These are phyloP conservation scores for Mesaphorura yosii DNA, from an alignment of 1,140 invertebrate genomes.

Conservation along the genomic window DNA sequence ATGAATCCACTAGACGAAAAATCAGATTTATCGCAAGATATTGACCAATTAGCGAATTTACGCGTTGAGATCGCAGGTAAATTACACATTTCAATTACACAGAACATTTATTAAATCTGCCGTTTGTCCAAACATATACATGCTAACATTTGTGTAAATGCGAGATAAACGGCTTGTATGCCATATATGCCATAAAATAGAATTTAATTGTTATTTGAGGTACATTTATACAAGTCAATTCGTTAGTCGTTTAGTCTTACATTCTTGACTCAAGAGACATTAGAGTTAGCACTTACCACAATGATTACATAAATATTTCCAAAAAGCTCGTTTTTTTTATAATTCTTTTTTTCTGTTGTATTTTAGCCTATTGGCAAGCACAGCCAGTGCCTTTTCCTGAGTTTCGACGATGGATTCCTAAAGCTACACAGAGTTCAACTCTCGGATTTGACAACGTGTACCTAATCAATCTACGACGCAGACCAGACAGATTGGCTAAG, in stretches of 20 bases:
- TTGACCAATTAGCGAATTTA: slow-evolving; percentile 61
- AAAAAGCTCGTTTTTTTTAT: not conserved
- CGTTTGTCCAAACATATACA: no score
- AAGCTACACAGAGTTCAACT: slow-evolving; percentile 40
- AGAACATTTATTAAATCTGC: not conserved
- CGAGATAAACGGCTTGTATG: no score
- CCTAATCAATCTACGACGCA: slow-evolving; percentile 78
- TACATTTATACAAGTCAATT: no score
- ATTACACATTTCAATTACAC: slow-evolving; percentile 2
- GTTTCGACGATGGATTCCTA: slow-evolving; percentile 41
- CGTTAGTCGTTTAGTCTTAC: no score
- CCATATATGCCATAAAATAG: no score
- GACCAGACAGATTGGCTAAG: slow-evolving; percentile 60
- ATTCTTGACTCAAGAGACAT: no score
- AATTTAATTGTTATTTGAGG: no score
- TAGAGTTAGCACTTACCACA: no score
- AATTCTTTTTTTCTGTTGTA: not conserved
- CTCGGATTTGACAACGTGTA: slow-evolving; percentile 67
- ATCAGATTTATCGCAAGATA: slow-evolving; percentile 52
- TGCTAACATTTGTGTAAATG: no score
- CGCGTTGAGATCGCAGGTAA: slow-evolving; percentile 60
- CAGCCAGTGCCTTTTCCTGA: slow-evolving; percentile 36
- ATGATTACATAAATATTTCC: no score
- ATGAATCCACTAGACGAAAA: slow-evolving; percentile 63
- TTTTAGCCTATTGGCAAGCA: slow-evolving; percentile 33